These are phyloP conservation scores for Eristalinus aeneus DNA, from an alignment of 2,888 invertebrate species.

Conservation along the genomic window DNA sequence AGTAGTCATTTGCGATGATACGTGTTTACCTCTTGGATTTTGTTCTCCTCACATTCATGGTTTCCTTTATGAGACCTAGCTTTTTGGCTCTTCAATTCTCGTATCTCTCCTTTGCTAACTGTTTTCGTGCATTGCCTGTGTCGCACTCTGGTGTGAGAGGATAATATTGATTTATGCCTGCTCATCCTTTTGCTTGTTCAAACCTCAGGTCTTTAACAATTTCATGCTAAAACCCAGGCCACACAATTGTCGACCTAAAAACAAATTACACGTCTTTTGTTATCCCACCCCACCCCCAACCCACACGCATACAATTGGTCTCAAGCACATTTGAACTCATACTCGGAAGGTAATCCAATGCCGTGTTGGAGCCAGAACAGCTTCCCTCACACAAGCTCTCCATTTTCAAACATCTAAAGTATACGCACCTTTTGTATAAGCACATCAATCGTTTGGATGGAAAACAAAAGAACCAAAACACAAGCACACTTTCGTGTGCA, in stretches of 20 bases:
- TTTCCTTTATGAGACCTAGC: conserved; percentile 58
- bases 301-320: conserved; percentile 8
- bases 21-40: conserved; percentile 69
- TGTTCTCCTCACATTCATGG: conserved; percentile 52
- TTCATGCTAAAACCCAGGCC: conserved; percentile 53
- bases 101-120: background rate
- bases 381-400: background rate
- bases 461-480: conserved; percentile 31
- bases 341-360: conserved; percentile 53
- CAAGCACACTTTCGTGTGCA: background rate
- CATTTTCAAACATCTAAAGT: background rate
- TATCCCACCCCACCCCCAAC: conserved; percentile 22
- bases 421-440: conserved; percentile 30
- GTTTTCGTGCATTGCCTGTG: conserved; percentile 1
- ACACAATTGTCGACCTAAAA: conserved; percentile 52
- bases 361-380: conserved; percentile 13
- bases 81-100: conserved; percentile 13
- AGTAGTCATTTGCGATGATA: conserved; percentile 70
- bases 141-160: conserved; percentile 7
- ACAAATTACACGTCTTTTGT: conserved; percentile 63
- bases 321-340: conserved; percentile 64
- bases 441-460: conserved; percentile 63
- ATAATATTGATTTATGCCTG: conserved; percentile 67
- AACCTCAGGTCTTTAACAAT: conserved; percentile 62
- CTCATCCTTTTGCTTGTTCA: conserved; percentile 65